Evolutionary conservation across 2,888 invertebrate genomes (phyloP).

Genomic region (Microctonus aethiopoides): DNA sequence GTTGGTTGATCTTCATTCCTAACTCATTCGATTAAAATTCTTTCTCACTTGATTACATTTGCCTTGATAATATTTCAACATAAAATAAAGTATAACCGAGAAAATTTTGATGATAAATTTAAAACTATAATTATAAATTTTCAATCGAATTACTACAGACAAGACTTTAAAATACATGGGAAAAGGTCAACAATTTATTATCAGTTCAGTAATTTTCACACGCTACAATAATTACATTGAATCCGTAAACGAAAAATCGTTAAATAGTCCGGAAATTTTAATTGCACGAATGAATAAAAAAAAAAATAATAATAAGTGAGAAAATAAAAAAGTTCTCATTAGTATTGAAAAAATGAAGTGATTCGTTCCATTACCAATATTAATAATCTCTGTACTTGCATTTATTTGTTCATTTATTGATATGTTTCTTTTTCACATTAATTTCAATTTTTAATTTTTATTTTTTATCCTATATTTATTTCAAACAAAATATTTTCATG

Average conservation of each 20-base stretch:
- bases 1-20: slow-evolving; percentile 26
- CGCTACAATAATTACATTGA: neutral
- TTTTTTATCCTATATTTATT: neutral
- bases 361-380: neutral
- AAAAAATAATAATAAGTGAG: neutral
- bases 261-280: slow-evolving; percentile 6
- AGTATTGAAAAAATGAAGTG: slow-evolving; percentile 4
- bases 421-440: neutral
- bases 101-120: neutral
- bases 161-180: neutral
- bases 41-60: slow-evolving; percentile 13
- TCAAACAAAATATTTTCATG: neutral
- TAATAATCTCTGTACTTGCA: neutral
- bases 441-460: neutral
- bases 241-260: neutral
- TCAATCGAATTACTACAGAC: neutral
- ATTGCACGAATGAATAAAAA: neutral
- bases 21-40: slow-evolving; percentile 34
- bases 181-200: neutral
- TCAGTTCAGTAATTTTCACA: neutral
- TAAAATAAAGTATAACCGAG: neutral
- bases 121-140: neutral
- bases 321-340: slow-evolving; percentile 1
- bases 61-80: neutral
- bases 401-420: neutral